Conservation (phyloP, 2,113 vertebrate species). For the Neogale vison region DNA sequence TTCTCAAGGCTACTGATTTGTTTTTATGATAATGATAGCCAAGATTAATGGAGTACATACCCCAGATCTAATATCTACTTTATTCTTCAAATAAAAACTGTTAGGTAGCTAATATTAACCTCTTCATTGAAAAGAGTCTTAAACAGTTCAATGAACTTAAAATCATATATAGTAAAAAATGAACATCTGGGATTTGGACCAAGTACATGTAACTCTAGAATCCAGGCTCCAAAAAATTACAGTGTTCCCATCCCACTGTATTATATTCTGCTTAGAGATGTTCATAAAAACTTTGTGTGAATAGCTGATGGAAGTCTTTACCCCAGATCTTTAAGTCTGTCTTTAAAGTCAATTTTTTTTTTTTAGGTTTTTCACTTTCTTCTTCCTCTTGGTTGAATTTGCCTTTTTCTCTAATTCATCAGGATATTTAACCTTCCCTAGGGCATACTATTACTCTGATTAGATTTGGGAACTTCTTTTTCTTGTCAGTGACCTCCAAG, state of each 20-base stretch:
- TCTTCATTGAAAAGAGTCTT: neutral
- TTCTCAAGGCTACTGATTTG: conserved; percentile 2
- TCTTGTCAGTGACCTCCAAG: neutral
- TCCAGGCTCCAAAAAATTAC: neutral
- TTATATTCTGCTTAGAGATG: neutral
- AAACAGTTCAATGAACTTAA: neutral
- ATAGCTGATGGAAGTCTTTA: neutral
- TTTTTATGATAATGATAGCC: neutral
- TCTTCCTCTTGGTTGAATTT: conserved; percentile 14
- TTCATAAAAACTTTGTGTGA: neutral
- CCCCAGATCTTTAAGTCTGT: neutral
- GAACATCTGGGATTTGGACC: neutral
- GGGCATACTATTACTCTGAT: neutral
- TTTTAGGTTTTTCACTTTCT: neutral
- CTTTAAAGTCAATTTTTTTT: neutral
- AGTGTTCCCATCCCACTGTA: neutral
- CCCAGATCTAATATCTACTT: neutral
- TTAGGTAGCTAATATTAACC: neutral
- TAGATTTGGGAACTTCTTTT: neutral
- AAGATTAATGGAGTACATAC: neutral
- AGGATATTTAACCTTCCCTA: neutral
- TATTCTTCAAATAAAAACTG: conserved; percentile 6
- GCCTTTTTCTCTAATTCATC: neutral
- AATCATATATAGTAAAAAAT: neutral
- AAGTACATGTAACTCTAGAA: neutral